These are phyloP conservation scores for Origma solitaria DNA, from an alignment of 2,113 vertebrate species.

Conservation along the genomic window DNA sequence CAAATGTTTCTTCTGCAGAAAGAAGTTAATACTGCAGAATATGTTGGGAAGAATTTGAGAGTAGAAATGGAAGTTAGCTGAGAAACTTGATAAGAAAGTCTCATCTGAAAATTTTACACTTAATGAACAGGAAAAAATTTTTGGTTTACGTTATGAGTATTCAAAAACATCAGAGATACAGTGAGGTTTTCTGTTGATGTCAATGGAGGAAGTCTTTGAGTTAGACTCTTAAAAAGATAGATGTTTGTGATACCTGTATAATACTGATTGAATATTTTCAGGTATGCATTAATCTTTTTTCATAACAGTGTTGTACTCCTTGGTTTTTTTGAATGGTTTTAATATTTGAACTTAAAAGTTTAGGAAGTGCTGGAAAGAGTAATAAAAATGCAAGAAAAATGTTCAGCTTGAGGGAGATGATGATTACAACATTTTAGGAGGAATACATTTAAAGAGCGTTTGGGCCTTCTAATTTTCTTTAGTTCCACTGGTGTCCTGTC, in stretches of 20 bases:
- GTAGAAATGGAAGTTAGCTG: background rate
- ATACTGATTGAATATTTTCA: background rate
- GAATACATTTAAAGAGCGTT: background rate
- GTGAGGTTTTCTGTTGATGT: background rate
- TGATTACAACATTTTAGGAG: background rate
- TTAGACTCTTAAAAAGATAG: background rate
- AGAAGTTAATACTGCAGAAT: background rate
- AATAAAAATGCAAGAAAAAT: background rate
- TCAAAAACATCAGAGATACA: background rate
- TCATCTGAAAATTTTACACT: background rate
- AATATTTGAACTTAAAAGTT: background rate
- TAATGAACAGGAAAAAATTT: background rate
- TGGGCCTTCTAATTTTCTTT: background rate
- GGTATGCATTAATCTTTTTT: background rate
- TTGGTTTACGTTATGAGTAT: background rate
- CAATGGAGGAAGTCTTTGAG: background rate
- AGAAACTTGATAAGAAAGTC: background rate
- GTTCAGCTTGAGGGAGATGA: background rate
- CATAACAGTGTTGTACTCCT: background rate
- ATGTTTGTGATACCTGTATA: background rate
- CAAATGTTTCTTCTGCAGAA: background rate
- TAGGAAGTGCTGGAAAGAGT: background rate
- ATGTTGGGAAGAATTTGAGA: background rate
- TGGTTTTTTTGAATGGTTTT: background rate
- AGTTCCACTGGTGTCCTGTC: fast-evolving